Evolutionary conservation across 2,113 vertebrate genomes (phyloP).

Genomic region (Zosterops lateralis): DNA sequence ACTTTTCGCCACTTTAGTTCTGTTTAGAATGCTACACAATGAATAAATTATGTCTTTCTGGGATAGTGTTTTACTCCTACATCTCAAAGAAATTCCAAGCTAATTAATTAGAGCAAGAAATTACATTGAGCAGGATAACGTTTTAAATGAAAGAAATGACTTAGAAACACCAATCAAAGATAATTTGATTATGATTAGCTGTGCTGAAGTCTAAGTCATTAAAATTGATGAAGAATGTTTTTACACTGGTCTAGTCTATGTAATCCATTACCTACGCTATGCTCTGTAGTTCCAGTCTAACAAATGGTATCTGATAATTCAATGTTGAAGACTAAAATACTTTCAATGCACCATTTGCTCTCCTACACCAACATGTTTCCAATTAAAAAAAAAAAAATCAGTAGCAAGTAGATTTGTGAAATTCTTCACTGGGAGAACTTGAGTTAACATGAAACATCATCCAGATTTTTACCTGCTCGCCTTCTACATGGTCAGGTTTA

Average conservation of each 20-base stretch:
- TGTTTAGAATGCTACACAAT: slow-evolving; percentile 29
- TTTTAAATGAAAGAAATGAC: slow-evolving; percentile 60
- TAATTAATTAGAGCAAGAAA: slow-evolving; percentile 67
- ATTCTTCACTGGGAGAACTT: slow-evolving; percentile 44
- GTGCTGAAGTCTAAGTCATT: slow-evolving; percentile 60
- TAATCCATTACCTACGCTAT: slow-evolving; percentile 66
- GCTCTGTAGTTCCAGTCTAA: slow-evolving; percentile 52
- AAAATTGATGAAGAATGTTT: slow-evolving; percentile 55
- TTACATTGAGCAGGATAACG: slow-evolving; percentile 51
- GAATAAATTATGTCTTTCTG: slow-evolving; percentile 52
- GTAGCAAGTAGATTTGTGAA: slow-evolving; percentile 39
- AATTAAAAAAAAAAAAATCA: background rate
- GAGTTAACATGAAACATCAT: background rate
- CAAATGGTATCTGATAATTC: slow-evolving; percentile 46
- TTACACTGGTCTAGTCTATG: slow-evolving; percentile 60
- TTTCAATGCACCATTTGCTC: slow-evolving; percentile 42
- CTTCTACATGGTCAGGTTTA: slow-evolving; percentile 2
- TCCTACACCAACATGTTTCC: slow-evolving; percentile 16
- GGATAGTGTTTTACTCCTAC: slow-evolving; percentile 18
- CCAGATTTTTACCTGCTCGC: slow-evolving; percentile 24
- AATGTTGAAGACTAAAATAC: slow-evolving; percentile 45
- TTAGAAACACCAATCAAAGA: slow-evolving; percentile 68
- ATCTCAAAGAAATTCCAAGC: slow-evolving; percentile 61
- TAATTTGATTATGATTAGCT: slow-evolving; percentile 61
- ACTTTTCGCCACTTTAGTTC: slow-evolving; percentile 41